Evolutionary conservation across 1,140 invertebrate species (phyloP), one percentile per base, ranked within the genome.

Genomic region (Ceratina australensis): DNA sequence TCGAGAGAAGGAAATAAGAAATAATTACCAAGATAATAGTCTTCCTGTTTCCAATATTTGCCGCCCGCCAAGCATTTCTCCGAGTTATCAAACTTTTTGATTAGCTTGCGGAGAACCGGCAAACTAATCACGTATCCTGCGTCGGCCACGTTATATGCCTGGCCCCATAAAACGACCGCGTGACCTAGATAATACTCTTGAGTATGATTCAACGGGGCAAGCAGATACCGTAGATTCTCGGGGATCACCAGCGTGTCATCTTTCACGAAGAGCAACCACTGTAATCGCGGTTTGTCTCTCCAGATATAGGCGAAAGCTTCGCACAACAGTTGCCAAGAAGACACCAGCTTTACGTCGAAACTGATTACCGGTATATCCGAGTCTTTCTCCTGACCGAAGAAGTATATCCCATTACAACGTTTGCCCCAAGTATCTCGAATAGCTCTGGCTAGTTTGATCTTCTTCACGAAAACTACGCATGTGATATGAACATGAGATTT

Each of bases 1-100:
- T 54, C 16, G 8, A 54, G 52, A 47, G 18, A 64, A 2, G 0
- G 8, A 42, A 57, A 20, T 13, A 47, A 26, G 42, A 59, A 49
- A 63, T 22, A 64, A 66, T 82, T 89, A 93, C 93, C 93, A 54
- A 94, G 90, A 84, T 93, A 93, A 86, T 91, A 93, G 89, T 94
- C 93, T 87, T 93, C 93, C 77, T 93, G 93, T 73, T 93, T 93
- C 92, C 93, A 93, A 84, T 91, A 93, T 71, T 91, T 93, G 68
- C 93, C 93, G 60, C 93, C 89, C 0, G 78, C 64, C 20, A 80
- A 73, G 82, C 93, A 94, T 49, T 88, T 89, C 49, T 92, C 82
- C 1, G 89, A 79, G 54, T 78, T 89, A 78, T 91, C 85, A 83
- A 94, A 94, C 74, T 87, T 89, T 5, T 81, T 52, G 2, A 88